Base-by-base conservation (phyloP, 2,113 vertebrate species). In the Indicator indicator region DNA sequence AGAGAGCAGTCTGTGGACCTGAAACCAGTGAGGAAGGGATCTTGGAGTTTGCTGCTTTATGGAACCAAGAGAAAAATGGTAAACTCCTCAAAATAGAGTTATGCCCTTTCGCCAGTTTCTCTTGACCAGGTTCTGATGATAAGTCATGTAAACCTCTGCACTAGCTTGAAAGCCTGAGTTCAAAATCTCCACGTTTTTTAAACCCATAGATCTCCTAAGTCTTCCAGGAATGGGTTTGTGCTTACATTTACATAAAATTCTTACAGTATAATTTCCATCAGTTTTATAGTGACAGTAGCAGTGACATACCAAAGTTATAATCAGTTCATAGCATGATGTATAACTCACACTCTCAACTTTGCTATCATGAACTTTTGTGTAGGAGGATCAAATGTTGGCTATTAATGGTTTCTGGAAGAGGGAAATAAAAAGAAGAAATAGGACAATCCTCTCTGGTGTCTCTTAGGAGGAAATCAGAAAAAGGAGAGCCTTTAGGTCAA, bases 401-500 rank as follows among this genome's bases (percentile, higher is more conserved):
- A 91, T 92, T 90, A 97, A 95, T 95, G 91, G 74, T 82, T 95
- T 94, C 78, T 94, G 81, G 76, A 92, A 93, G 81, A 90, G 91
- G 88, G 46, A 87, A 85, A 96, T 94, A 91, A 88, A 95, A 96
- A 85, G 90, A 96, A 96, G 93, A 95, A 94, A 96, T 94, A 95
- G 88, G 95, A 90, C 93, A 94, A 91, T 90, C 90, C 92, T 94
- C 78, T 95, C 74, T 95, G 92, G 81, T 96, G 86, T 89, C 70
- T 62, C 83, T 94, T 81, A 83, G 89, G 93, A 91, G 89, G 90
- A 97, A 97, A 95, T 86, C 94, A 97, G 95, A 84, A 97, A 88
- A 94, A 93, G 93, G 72, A 94, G 81, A 88, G 80, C 75, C 91
- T 97, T 98, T 97, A 97, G 97, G 97, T 96, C 94, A 96, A 95